A percentile compares a stretch with the other conserved stretches of the same genome.
phyloP scores from a whole-genome alignment of 2,113 vertebrate species.

The Nycticryphes semicollaris region DNA sequence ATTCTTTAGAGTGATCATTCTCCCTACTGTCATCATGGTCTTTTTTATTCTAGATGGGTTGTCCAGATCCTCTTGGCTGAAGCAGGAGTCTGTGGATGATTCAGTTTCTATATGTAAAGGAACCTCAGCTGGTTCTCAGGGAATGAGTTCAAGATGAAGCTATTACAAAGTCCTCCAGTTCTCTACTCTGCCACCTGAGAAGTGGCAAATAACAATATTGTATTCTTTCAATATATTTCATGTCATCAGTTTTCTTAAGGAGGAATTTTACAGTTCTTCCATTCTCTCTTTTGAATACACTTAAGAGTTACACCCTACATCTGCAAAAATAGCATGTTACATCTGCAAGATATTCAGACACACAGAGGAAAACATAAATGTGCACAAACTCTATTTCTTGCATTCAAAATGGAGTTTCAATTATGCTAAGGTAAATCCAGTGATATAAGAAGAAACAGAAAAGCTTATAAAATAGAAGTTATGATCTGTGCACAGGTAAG shows the following conservation, averaged over 20 bases:
- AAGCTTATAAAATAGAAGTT: background rate
- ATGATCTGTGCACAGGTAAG: background rate
- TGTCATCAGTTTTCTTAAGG: background rate
- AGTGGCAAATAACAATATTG: background rate
- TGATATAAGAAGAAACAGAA: background rate
- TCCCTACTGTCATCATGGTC: fast-evolving
- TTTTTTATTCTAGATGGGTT: background rate
- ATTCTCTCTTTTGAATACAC: background rate
- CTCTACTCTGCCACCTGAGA: background rate
- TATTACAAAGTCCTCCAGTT: background rate
- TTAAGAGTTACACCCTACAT: background rate
- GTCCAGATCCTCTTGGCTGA: background rate
- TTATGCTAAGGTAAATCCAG: background rate
- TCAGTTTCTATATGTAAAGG: background rate
- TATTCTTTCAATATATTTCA: background rate
- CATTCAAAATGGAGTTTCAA: background rate
- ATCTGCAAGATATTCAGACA: background rate
- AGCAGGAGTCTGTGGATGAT: background rate
- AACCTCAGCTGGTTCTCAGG: background rate
- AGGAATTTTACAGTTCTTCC: background rate
- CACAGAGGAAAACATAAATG: background rate
- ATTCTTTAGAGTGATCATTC: background rate
- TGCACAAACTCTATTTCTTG: background rate
- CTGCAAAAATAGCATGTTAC: background rate
- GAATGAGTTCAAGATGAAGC: background rate